Conservation (phyloP, 2,113 vertebrate species). For the Paralichthys olivaceus region DNA sequence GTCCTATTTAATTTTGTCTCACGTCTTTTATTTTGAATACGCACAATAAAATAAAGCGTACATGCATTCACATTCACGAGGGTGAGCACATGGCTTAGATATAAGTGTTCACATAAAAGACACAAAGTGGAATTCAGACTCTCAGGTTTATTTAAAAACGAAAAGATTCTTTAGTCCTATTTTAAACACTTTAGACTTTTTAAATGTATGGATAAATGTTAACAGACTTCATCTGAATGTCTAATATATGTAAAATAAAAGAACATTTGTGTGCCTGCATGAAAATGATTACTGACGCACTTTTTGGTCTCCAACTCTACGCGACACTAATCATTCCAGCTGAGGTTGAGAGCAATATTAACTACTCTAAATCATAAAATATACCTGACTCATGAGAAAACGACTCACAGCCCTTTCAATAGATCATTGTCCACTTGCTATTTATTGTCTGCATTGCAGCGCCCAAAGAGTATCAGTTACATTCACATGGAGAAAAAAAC, state of each 20-base stretch:
- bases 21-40: background rate
- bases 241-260: background rate
- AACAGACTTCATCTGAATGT: background rate
- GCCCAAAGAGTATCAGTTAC: constrained; percentile 17
- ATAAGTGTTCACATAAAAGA: background rate
- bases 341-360: constrained; percentile 38
- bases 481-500: constrained; percentile 1
- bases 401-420: constrained; percentile 39
- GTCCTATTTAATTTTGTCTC: background rate
- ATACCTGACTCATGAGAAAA: constrained; percentile 53
- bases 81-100: background rate
- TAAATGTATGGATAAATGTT: background rate
- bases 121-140: background rate
- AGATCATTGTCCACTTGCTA: constrained; percentile 52
- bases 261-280: background rate
- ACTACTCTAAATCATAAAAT: constrained; percentile 58
- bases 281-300: constrained; percentile 21
- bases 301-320: constrained; percentile 27
- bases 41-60: background rate
- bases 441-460: constrained; percentile 43
- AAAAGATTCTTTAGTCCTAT: background rate
- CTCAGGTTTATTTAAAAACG: background rate
- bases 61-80: background rate
- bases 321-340: constrained; percentile 43
- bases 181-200: background rate